A percentile compares a stretch with the other conserved stretches of the same genome.
Conservation (phyloP, 1,140 invertebrate species). For the Drosophila biarmipes region DNA sequence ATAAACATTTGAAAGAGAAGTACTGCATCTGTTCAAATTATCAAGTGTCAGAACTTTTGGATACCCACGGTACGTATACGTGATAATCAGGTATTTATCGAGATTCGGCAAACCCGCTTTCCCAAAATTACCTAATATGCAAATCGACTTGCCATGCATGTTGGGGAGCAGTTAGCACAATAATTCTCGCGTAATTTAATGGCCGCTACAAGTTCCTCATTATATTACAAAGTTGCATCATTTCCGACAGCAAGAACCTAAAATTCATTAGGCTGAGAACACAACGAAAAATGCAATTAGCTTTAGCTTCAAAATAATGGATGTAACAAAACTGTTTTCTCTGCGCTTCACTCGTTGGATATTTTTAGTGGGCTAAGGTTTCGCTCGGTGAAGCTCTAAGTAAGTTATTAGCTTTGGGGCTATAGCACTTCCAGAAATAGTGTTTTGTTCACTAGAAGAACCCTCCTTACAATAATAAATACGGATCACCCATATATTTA, state of each 20-base stretch:
- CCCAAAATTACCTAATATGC: constrained; percentile 22
- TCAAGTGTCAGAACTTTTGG: constrained; percentile 11
- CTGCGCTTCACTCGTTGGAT: constrained; percentile 1
- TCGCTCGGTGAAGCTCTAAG: neutral
- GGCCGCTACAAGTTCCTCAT: neutral
- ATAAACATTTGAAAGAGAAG: constrained; percentile 24
- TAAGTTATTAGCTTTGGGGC: neutral
- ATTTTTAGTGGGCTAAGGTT: constrained; percentile 2
- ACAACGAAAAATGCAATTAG: constrained; percentile 29
- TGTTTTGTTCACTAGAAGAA: neutral
- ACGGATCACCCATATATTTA: too few relatives aligned
- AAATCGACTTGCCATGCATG: constrained; percentile 38
- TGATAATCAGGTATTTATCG: constrained; percentile 26
- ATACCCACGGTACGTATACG: constrained; percentile 57
- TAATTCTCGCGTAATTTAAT: constrained; percentile 14
- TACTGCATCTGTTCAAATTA: constrained; percentile 11
- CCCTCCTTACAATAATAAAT: too few relatives aligned
- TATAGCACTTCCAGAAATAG: neutral
- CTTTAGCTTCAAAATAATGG: constrained; percentile 22
- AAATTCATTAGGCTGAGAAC: constrained; percentile 27
- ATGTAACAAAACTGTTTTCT: constrained; percentile 21
- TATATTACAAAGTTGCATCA: constrained; percentile 32
- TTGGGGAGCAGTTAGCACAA: constrained; percentile 18
- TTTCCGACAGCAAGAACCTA: constrained; percentile 21
- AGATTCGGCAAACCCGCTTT: constrained; percentile 10